Evolutionary conservation across 2,797 vertebrate species (phyloP), one percentile per base, ranked within the genome.

Genomic region (Takifugu rubripes): DNA sequence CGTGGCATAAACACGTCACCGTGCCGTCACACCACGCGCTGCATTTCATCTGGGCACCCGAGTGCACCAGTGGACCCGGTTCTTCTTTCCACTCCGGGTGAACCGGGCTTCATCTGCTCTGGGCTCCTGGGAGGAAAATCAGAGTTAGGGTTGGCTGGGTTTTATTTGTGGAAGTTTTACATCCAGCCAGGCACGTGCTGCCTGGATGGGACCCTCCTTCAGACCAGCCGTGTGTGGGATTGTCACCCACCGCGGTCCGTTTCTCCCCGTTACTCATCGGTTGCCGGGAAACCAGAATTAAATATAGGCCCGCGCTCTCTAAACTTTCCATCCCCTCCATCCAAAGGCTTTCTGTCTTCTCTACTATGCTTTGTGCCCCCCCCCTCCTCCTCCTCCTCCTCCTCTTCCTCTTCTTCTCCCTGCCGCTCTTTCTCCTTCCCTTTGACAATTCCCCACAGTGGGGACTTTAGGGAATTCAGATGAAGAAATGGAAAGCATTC

Each of bases 401-500:
- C 48, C 57, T 61, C 64, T n/a, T 44, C 51, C 45, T 57, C 47
- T 36, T 56, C 58, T 26, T 49, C 65, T 67, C 42, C 51, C 65
- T 51, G 44, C 49, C 60, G 71, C 56, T 61, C 43, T 50, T 47
- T 73, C 68, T 49, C 36, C 42, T 31, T 52, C 64, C 59, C 65
- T 64, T 70, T 72, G 73, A 79, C 85, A 82, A 76, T 75, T 86
- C 85, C 79, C 79, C 73, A 50, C 82, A 83, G 85, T 82, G 73
- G 82, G 69, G 84, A 85, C 84, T 84, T 83, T 45, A 62, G 83
- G 78, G 81, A 84, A 79, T 87, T 88, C 70, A 17, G 75, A 83
- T 90, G 89, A 91, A 88, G 84, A 87, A 88, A 90, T 91, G 91
- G 90, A 92, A 92, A 92, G 91, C 85, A 90, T 91, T 90, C 86